These are phyloP conservation scores for Aramus guarauna DNA, from an alignment of 2,113 vertebrate genomes.

Conservation along the genomic window DNA sequence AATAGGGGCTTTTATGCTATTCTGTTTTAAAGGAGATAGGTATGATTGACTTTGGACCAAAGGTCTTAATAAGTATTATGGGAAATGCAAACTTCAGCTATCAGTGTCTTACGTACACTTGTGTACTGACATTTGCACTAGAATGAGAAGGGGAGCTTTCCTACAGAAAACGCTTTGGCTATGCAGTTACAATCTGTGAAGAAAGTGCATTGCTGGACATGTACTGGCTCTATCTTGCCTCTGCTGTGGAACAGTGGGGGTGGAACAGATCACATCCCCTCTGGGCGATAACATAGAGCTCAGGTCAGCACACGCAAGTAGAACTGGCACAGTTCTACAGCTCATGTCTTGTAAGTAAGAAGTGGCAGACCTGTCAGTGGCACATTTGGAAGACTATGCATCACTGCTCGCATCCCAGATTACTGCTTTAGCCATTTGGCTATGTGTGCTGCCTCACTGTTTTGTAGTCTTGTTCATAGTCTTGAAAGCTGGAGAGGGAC, in stretches of 20 bases:
- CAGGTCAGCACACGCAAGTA: not conserved
- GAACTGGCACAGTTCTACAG: not conserved
- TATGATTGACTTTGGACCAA: not conserved
- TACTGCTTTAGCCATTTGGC: not conserved
- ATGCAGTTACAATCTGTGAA: not conserved
- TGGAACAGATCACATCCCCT: not conserved
- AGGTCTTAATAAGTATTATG: not conserved
- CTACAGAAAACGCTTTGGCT: not conserved
- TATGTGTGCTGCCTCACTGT: not conserved
- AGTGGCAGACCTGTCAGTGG: not conserved
- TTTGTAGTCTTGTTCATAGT: not conserved
- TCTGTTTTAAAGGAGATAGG: not conserved
- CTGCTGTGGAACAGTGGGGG: accelerated
- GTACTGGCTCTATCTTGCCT: not conserved
- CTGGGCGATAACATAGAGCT: not conserved
- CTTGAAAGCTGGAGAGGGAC: too few relatives aligned
- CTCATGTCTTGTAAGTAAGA: not conserved
- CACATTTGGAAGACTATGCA: not conserved
- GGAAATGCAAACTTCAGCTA: not conserved
- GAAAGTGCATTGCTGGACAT: not conserved
- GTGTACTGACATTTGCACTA: not conserved
- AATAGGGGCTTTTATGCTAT: not conserved
- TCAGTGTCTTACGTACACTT: not conserved
- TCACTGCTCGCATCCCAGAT: not conserved
- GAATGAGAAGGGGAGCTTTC: not conserved